Evolutionary conservation across 1,140 invertebrate species (phyloP), one percentile per base, ranked within the genome.

Genomic region (Argopecten irradians): DNA sequence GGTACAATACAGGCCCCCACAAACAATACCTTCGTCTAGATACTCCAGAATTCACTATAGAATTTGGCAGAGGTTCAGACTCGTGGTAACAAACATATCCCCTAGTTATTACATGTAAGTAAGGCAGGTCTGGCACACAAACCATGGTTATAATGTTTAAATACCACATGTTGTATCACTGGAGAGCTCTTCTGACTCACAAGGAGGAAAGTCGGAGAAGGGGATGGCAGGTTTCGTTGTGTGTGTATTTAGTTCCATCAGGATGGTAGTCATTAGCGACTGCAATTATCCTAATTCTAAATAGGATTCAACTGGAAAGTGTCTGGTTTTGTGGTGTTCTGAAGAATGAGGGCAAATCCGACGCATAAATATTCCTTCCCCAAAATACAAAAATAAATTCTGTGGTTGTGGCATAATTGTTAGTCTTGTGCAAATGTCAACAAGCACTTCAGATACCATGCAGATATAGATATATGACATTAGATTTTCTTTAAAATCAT

Each of bases 261-360:
- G 55, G n/a, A 71, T 71, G 55, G 55, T 71, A 28, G 22, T 71
- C 55, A 71, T 71, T 71, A 71, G 55, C 13, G 22, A 71, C n/a
- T 71, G n/a, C 55, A 71, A 71, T 71, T 71, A 71, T 71, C 55
- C 22, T 71, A 71, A 71, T 71, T 71, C 55, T 71, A 71, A 71
- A 71, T 71, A 11, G 55, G 55, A 71, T 71, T 71, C 55, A 71
- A 71, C 55, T 71, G 55, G 28, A 71, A 71, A 71, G 55, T 71
- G 55, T 71, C 55, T 71, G 55, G 55, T 71, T 28, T 71, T 71
- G 55, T n/a, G 55, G 55, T 71, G 55, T n/a, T 71, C 5, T 28
- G n/a, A 11, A 28, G 55, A 71, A 71, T 71, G 55, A n/a, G 55
- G 55, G 43, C 43, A 46, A 5, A 1, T 71, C 55, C 28, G 5